Conservation (phyloP, 2,888 invertebrate genomes). For the Alviniconcha strummeri region DNA sequence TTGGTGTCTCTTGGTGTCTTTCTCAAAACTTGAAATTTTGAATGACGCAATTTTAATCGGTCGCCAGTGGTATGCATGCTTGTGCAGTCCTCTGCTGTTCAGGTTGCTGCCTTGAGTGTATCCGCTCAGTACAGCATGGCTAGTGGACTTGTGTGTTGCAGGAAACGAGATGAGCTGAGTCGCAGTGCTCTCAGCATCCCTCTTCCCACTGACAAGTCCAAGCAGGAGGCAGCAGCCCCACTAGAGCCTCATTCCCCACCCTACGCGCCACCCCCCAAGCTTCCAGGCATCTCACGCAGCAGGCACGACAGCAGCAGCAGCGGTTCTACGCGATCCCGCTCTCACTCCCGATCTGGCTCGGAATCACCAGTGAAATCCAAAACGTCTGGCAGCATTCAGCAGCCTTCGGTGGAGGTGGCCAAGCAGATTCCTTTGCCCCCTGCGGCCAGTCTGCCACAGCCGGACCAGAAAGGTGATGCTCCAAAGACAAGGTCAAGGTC, state of each 20-base stretch:
- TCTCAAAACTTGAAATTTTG: too few species aligned
- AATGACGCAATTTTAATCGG: too few species aligned
- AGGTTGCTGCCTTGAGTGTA: too few species aligned
- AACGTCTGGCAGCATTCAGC: too few species aligned
- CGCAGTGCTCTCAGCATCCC: constrained; percentile 17
- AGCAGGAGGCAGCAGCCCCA: not conserved
- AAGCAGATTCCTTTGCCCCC: not conserved
- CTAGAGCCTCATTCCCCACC: constrained; percentile 9
- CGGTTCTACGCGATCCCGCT: not conserved
- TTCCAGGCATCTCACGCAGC: not conserved
- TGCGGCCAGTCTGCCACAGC: not conserved
- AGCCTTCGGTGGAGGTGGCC: not conserved
- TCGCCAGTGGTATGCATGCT: too few species aligned
- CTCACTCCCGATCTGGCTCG: not conserved
- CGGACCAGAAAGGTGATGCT: not conserved
- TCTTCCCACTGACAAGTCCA: not conserved
- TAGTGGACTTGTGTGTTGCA: not conserved
- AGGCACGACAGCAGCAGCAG: constrained; percentile 23
- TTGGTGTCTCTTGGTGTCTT: too few species aligned
- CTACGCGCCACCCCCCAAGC: constrained; percentile 16
- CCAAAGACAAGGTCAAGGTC: constrained; percentile 32
- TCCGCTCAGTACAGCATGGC: too few species aligned
- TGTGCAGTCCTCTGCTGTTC: too few species aligned
- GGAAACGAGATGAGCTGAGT: constrained; percentile 20
- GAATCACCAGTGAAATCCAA: not conserved